Base-by-base conservation (phyloP, 2,888 invertebrate species). In the Pasiphila rectangulata region DNA sequence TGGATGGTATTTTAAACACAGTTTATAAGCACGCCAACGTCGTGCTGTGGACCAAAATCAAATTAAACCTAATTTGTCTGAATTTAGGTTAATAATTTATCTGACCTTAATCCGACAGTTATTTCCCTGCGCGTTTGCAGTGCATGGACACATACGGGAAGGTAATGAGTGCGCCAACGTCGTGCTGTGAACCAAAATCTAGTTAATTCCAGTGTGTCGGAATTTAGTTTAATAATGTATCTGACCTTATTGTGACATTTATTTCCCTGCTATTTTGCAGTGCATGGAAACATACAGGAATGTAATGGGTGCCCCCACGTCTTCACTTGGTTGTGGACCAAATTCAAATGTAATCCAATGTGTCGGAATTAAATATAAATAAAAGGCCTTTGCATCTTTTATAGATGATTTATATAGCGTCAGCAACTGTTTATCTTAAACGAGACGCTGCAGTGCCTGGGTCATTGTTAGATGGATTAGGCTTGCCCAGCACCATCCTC, bases 171-270 rank as follows among this genome's bases (percentile, higher is more conserved):
- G 4, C 19, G 5, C 7, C 20, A 34, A 16, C 21, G 16, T 9
- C 9, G 2, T 7, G 10, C 1, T 7, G 1, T 5, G 0, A 5
- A 2, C 25, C 1, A 5, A 25, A 25, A 13, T 1, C 12, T 13
- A 3, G 6, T 27, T 7, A 1, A 13, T 13, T 3, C 9, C 4
- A 23, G 9, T 9, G 4, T 24, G 23, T 25, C n/a, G 10, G 5
- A 5, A 25, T 4, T 12, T 10, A 4, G 4, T 2, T 59, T 69
- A 70, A 78, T 80, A 79, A 79, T 82, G 66, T 69, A 56, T 67
- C 58, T 75, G 78, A 77, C 79, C 78, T 79, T 80, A 79, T 80
- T 79, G 70, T 54, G 64, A 60, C 63, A 64, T 68, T 79, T n/a
- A 75, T 54, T 79, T 75, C 72, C 67, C 64, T 65, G 68, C 65